Percentiles rank a stretch among this genome's conserved stretches.
Conservation (phyloP, 1,140 invertebrate species). For the Probaryconus sp. region DNA sequence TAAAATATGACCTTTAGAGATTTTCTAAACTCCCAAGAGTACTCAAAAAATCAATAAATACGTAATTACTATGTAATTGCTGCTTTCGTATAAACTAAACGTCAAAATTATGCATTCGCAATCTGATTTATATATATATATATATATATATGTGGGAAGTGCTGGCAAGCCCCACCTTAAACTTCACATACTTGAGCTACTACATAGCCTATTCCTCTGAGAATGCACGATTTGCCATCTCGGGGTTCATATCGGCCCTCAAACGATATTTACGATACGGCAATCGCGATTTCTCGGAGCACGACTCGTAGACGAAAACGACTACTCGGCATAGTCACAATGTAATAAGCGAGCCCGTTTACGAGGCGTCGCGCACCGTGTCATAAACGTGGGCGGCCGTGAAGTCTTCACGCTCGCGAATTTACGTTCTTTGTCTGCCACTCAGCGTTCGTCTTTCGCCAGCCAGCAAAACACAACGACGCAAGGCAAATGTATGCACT, state of each 20-base stretch:
- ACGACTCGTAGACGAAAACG: conserved; percentile 30
- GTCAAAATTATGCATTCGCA: conserved; percentile 47
- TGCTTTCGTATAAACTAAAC: conserved; percentile 26
- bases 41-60: conserved; percentile 20
- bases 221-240: conserved; percentile 49
- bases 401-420: conserved; percentile 50
- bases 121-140: conserved; percentile 56
- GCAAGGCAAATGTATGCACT: conserved; percentile 28
- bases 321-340: conserved; percentile 36
- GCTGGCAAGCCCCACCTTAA: conserved; percentile 48
- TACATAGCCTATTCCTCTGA: conserved; percentile 30
- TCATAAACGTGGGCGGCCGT: conserved; percentile 54
- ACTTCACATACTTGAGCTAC: conserved; percentile 37
- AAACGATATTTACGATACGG: conserved; percentile 54
- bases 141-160: conserved; percentile 52
- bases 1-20: background rate
- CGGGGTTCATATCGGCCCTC: conserved; percentile 35
- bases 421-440: conserved; percentile 58
- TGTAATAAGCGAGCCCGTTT: conserved; percentile 55
- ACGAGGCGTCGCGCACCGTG: conserved; percentile 45
- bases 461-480: conserved; percentile 18
- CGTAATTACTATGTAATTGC: conserved; percentile 46
- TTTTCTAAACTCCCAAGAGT: too few relatives aligned
- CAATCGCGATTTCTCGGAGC: conserved; percentile 42
- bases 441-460: conserved; percentile 38